A percentile compares a stretch with the other conserved stretches of the same genome.
Evolutionary conservation across 2,888 invertebrate species (phyloP).

Genomic region (Caenorhabditis zanzibari): DNA sequence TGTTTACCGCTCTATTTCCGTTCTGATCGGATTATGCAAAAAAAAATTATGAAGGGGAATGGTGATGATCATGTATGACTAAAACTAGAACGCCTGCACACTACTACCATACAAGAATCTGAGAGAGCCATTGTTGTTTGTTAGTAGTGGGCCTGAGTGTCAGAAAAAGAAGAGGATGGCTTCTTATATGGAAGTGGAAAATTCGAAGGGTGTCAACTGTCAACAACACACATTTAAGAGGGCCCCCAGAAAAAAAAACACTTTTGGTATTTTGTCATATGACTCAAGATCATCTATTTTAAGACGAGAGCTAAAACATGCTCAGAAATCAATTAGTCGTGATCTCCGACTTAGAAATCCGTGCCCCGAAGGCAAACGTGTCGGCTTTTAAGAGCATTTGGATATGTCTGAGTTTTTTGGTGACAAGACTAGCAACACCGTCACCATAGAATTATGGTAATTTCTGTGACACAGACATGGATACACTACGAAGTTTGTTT

Average conservation of each 20-base stretch:
- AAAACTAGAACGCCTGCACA: conserved; percentile 6
- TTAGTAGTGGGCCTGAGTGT: neutral
- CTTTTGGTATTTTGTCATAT: neutral
- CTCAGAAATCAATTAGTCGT: conserved; percentile 8
- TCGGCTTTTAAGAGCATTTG: conserved; percentile 26
- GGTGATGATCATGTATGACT: conserved; percentile 26
- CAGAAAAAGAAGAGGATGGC: conserved; percentile 18
- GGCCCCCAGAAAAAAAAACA: neutral
- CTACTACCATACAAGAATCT: neutral
- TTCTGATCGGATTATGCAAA: conserved; percentile 47
- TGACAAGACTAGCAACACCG: neutral
- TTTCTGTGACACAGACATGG: conserved; percentile 3
- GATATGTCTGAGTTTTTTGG: neutral
- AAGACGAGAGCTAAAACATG: neutral
- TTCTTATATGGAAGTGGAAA: conserved; percentile 27
- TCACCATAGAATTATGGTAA: conserved; percentile 57
- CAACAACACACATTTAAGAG: conserved; percentile 5
- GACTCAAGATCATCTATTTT: neutral
- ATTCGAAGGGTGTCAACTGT: conserved; percentile 19
- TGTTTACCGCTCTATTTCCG: conserved; percentile 47
- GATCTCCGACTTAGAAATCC: conserved; percentile 10
- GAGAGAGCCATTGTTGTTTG: conserved; percentile 21
- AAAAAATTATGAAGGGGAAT: neutral
- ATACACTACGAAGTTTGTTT: conserved; percentile 33
- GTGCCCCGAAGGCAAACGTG: conserved; percentile 22